Percentiles rank a stretch among this genome's conserved stretches.
phyloP scores from a whole-genome alignment of 1,140 invertebrate genomes.

The Papilio polyxenes region DNA sequence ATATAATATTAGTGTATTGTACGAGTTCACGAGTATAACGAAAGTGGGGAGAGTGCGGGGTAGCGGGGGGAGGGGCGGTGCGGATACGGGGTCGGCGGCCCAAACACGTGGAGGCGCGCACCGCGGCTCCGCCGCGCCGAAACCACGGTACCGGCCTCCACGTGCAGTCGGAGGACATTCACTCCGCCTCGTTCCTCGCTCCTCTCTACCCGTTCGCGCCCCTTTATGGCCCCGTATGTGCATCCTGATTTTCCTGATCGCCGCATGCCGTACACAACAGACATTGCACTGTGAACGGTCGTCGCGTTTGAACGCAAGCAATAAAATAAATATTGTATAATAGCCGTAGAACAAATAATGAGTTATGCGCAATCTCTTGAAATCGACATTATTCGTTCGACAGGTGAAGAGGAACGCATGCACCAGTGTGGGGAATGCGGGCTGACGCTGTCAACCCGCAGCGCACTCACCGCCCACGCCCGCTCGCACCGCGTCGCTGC shows the following conservation, averaged over 20 bases:
- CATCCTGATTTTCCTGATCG: slow-evolving; percentile 76
- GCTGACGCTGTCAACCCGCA: slow-evolving; percentile 82
- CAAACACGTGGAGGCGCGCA: slow-evolving; percentile 76
- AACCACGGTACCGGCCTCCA: slow-evolving; percentile 76
- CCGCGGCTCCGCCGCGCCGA: slow-evolving; percentile 69
- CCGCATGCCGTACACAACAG: slow-evolving; percentile 68
- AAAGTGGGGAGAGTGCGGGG: slow-evolving; percentile 62
- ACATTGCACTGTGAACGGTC: slow-evolving; percentile 66
- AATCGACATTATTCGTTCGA: slow-evolving; percentile 51
- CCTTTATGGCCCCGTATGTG: slow-evolving; percentile 62
- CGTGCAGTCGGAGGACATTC: slow-evolving; percentile 76
- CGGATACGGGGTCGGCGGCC: slow-evolving; percentile 70
- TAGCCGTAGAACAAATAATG: slow-evolving; percentile 23
- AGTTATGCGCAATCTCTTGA: slow-evolving; percentile 42
- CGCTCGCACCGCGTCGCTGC: slow-evolving; percentile 80
- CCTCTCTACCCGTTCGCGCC: slow-evolving; percentile 59
- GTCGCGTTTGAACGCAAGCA: slow-evolving; percentile 49
- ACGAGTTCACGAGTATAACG: slow-evolving; percentile 48
- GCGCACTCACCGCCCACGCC: slow-evolving; percentile 82
- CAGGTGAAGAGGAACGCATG: slow-evolving; percentile 71
- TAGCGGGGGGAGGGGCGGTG: slow-evolving; percentile 57
- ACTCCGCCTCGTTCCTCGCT: slow-evolving; percentile 65
- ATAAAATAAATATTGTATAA: slow-evolving; percentile 41
- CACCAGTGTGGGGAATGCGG: slow-evolving; percentile 82
- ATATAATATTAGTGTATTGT: slow-evolving; percentile 37